These are phyloP conservation scores for Cercocebus atys DNA, from an alignment of 2,113 vertebrate genomes.

Conservation along the genomic window DNA sequence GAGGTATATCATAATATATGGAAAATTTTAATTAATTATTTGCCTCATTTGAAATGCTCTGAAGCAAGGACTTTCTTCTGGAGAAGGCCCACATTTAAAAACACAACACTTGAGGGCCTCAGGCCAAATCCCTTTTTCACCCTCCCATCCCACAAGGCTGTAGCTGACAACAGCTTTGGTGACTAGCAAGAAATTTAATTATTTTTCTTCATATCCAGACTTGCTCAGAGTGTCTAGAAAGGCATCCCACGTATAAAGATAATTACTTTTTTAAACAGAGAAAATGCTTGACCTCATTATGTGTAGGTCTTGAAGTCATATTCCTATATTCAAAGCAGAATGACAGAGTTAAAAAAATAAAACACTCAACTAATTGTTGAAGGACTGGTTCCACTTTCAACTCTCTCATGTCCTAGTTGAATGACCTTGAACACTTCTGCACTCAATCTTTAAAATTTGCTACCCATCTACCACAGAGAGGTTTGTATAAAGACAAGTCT, in stretches of 20 bases:
- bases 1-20: not conserved
- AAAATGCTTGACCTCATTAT: not conserved
- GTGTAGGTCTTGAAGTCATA: not conserved
- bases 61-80: not conserved
- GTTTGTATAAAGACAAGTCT: not conserved
- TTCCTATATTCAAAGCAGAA: not conserved
- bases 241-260: not conserved
- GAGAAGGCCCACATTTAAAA: not conserved
- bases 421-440: not conserved
- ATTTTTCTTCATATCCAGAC: not conserved
- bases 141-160: not conserved
- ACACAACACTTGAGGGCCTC: not conserved
- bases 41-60: not conserved
- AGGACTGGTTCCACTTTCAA: not conserved
- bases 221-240: not conserved
- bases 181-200: not conserved
- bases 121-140: not conserved
- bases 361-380: too few species aligned
- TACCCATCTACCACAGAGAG: not conserved
- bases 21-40: not conserved
- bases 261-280: conserved; percentile 7
- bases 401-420: not conserved
- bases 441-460: not conserved
- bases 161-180: not conserved
- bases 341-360: not conserved